Conservation (phyloP, 2,888 invertebrate genomes). For the Eutolmus rufibarbis region DNA sequence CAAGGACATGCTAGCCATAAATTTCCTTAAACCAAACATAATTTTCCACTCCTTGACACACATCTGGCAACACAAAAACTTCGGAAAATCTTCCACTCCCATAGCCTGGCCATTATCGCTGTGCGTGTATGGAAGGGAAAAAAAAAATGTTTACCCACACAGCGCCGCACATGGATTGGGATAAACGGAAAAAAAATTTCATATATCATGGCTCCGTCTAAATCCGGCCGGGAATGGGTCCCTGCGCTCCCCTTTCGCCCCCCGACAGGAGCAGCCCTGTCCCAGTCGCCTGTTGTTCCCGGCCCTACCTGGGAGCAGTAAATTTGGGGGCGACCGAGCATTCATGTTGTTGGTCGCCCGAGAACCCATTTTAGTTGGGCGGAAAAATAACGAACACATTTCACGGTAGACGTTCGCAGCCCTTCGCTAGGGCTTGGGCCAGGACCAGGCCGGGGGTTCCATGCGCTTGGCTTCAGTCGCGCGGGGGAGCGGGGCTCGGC, state of each 20-base stretch:
- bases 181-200: constrained; percentile 13
- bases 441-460: background rate
- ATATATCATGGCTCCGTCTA: constrained; percentile 13
- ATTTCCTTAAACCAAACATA: constrained; percentile 37
- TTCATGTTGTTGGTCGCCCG: constrained; percentile 28
- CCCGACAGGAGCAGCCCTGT: background rate
- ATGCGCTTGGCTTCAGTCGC: background rate
- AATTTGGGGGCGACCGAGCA: constrained; percentile 30
- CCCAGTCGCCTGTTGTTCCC: constrained; percentile 11
- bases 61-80: constrained; percentile 25
- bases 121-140: constrained; percentile 3
- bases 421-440: background rate
- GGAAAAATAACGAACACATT: constrained; percentile 31
- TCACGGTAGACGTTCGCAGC: constrained; percentile 14
- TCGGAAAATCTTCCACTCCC: background rate
- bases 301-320: background rate
- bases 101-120: background rate
- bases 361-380: constrained; percentile 29
- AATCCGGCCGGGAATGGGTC: background rate
- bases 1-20: constrained; percentile 32
- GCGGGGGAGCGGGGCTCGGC: background rate
- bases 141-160: background rate
- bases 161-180: background rate
- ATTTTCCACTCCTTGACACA: constrained; percentile 32
- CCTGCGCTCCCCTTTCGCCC: background rate